Conservation (phyloP, 2,888 invertebrate species). For the Lomographa bimaculata region DNA sequence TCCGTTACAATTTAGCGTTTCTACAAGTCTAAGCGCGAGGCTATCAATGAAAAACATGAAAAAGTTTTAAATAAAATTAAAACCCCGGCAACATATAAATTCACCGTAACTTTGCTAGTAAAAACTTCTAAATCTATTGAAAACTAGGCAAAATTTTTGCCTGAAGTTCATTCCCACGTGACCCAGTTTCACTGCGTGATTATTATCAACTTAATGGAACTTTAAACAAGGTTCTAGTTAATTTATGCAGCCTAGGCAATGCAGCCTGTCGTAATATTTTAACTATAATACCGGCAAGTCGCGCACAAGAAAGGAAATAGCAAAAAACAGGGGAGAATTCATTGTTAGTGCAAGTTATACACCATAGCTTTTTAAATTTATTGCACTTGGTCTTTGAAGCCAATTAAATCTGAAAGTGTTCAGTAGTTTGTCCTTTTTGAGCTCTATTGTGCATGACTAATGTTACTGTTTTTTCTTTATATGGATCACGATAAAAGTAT, state of each 20-base stretch:
- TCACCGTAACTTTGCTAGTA: no score
- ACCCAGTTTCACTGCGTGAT: conserved; percentile 14
- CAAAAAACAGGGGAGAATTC: conserved; percentile 10
- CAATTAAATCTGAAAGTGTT: no score
- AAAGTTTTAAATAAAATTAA: no score
- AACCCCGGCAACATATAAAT: no score
- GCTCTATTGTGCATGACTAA: no score
- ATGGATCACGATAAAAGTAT: no score
- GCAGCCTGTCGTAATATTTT: conserved; percentile 37
- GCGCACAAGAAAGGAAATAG: conserved; percentile 19
- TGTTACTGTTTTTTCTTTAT: no score
- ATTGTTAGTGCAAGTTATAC: conserved; percentile 10
- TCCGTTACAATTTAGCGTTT: no score
- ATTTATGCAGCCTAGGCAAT: conserved; percentile 40
- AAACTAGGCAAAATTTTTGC: conserved; percentile 9
- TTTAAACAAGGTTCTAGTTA: conserved; percentile 37
- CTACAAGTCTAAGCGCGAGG: no score
- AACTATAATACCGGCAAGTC: conserved; percentile 20
- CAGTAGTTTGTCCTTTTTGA: no score
- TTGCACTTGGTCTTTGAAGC: no score
- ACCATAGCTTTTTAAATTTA: conserved; percentile 9
- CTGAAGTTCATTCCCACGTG: conserved; percentile 18
- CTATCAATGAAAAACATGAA: no score
- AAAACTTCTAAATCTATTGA: conserved; percentile 4
- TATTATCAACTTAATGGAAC: conserved; percentile 34